Percentiles rank a stretch among this genome's conserved stretches.
phyloP scores from a whole-genome alignment of 2,113 vertebrate species.

The Paradisaea rubra region DNA sequence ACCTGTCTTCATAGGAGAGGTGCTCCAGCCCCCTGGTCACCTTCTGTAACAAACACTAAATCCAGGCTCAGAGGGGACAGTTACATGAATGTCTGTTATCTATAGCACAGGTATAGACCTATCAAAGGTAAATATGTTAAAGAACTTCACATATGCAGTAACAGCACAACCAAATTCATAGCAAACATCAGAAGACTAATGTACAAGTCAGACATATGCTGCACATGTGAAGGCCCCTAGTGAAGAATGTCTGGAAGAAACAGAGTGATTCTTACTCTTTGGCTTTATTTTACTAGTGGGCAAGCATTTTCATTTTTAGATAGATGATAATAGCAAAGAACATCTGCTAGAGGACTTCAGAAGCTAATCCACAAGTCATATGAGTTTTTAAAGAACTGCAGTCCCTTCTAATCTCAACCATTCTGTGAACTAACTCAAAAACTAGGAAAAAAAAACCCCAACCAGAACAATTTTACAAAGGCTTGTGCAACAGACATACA shows the following conservation, averaged over 20 bases:
- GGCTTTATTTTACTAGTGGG: neutral
- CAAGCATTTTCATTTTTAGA: neutral
- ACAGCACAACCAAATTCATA: neutral
- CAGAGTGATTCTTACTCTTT: neutral
- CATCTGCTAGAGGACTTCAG: neutral
- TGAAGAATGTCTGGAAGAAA: neutral
- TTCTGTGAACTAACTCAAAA: neutral
- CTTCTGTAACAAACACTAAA: neutral
- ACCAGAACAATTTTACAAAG: neutral
- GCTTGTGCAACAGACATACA: neutral
- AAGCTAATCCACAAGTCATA: neutral
- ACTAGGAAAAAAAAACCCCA: accelerated
- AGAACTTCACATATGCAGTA: neutral
- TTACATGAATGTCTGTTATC: neutral
- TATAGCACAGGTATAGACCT: neutral
- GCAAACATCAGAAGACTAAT: neutral
- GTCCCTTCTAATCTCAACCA: neutral
- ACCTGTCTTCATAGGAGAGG: neutral
- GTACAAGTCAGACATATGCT: neutral
- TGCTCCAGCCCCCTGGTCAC: neutral
- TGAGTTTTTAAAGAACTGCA: neutral
- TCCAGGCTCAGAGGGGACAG: neutral
- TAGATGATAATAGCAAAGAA: neutral
- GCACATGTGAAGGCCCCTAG: neutral
- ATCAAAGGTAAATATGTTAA: neutral